phyloP scores from a whole-genome alignment of 2,797 vertebrate genomes.

The Myioborus melanocephalus region DNA sequence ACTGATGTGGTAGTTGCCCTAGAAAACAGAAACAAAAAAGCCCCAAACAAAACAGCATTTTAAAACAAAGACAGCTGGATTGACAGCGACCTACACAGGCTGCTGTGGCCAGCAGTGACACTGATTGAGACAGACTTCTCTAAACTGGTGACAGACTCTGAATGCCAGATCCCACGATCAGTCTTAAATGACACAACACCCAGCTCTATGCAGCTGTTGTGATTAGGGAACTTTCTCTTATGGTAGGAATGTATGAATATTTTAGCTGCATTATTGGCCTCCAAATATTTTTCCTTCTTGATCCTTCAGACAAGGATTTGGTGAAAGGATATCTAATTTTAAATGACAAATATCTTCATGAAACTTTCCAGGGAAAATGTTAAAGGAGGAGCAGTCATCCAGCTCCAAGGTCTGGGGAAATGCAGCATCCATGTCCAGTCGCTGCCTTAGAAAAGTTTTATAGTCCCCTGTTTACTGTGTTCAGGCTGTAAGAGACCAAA shows the following conservation, averaged over 20 bases:
- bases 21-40: not conserved
- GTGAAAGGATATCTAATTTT: not conserved
- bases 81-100: slow-evolving; percentile 23
- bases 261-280: not conserved
- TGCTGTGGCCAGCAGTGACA: slow-evolving; percentile 42
- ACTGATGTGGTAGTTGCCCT: slow-evolving; percentile 3
- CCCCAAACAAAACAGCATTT: not conserved
- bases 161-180: slow-evolving; percentile 42
- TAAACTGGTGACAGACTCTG: slow-evolving; percentile 45
- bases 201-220: not conserved
- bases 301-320: not conserved
- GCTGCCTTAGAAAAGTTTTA: not conserved
- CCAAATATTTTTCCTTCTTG: not conserved
- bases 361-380: slow-evolving; percentile 1
- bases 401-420: not conserved
- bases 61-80: slow-evolving; percentile 47
- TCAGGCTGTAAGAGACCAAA: not conserved
- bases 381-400: not conserved
- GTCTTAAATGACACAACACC: slow-evolving; percentile 22
- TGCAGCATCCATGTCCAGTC: not conserved
- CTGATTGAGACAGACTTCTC: slow-evolving; percentile 49
- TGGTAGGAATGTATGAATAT: not conserved
- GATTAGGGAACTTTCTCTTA: not conserved
- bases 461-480: not conserved
- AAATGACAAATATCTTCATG: not conserved